phyloP scores from a whole-genome alignment of 1,140 invertebrate genomes.

The Magallana ariakensis region DNA sequence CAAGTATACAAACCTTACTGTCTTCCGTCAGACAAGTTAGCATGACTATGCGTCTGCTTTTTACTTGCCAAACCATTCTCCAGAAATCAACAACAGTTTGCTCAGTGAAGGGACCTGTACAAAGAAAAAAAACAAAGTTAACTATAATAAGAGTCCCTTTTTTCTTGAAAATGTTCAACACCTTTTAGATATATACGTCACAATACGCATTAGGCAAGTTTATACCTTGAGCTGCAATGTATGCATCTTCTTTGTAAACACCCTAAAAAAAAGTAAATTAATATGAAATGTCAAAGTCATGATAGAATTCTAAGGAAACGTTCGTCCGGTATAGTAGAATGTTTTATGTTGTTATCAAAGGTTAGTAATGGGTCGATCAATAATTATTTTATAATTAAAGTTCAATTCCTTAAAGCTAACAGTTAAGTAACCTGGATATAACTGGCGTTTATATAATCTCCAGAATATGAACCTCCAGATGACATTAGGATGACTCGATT shows the following conservation, averaged over 20 bases:
- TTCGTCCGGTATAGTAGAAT: no score
- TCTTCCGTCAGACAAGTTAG: conserved; percentile 18
- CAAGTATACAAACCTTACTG: background rate
- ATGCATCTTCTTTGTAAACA: conserved; percentile 20
- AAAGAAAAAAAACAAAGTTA: background rate
- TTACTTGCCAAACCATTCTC: conserved; percentile 28
- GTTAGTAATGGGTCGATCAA: no score
- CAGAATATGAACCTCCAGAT: background rate
- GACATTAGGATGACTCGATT: background rate
- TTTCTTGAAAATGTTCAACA: background rate
- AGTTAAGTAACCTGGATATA: background rate
- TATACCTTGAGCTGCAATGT: conserved; percentile 37
- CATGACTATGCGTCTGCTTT: conserved; percentile 8
- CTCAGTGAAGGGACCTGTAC: background rate
- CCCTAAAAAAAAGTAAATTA: background rate
- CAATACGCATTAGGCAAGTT: no score
- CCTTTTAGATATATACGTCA: no score
- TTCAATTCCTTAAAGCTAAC: no score
- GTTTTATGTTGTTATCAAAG: no score
- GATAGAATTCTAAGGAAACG: no score
- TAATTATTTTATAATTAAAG: no score
- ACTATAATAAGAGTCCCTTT: background rate
- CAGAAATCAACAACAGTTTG: conserved; percentile 34
- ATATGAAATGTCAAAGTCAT: no score
- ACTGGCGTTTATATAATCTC: conserved; percentile 1